phyloP scores from a whole-genome alignment of 2,888 invertebrate species.

The Trypoxylon attenuatum region DNA sequence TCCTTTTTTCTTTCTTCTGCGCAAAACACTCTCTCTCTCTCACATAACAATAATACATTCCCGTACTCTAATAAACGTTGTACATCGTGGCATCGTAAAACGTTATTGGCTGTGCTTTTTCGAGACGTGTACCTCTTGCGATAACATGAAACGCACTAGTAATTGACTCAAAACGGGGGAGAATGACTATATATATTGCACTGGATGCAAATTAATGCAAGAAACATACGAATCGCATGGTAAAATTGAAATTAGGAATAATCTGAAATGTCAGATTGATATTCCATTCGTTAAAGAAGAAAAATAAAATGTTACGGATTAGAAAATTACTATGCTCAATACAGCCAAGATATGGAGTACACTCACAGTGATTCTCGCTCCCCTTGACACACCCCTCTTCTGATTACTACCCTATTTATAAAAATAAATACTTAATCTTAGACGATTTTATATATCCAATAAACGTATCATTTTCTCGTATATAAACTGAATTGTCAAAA shows the following conservation, averaged over 20 bases:
- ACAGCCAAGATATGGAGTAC: no score
- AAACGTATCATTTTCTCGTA: slow-evolving; percentile 6
- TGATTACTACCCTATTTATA: slow-evolving; percentile 17
- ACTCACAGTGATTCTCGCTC: no score
- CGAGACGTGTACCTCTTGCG: background rate
- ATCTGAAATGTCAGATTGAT: no score
- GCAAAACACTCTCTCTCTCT: background rate
- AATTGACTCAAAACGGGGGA: background rate
- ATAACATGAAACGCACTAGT: background rate
- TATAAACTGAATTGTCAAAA: slow-evolving; percentile 35
- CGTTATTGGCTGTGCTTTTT: no score
- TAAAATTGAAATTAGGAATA: background rate
- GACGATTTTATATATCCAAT: slow-evolving; percentile 15
- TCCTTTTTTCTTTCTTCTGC: background rate
- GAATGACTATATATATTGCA: background rate
- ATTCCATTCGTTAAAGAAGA: no score
- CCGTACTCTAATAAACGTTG: no score
- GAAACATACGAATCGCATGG: background rate
- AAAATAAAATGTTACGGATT: no score
- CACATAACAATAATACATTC: no score
- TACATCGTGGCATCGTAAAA: no score
- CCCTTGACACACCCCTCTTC: slow-evolving; percentile 4
- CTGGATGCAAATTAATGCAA: no score
- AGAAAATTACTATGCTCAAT: no score
- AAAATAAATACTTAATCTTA: slow-evolving; percentile 49